Evolutionary conservation across 2,888 invertebrate species (phyloP).

Genomic region (Autographa pulchrina): DNA sequence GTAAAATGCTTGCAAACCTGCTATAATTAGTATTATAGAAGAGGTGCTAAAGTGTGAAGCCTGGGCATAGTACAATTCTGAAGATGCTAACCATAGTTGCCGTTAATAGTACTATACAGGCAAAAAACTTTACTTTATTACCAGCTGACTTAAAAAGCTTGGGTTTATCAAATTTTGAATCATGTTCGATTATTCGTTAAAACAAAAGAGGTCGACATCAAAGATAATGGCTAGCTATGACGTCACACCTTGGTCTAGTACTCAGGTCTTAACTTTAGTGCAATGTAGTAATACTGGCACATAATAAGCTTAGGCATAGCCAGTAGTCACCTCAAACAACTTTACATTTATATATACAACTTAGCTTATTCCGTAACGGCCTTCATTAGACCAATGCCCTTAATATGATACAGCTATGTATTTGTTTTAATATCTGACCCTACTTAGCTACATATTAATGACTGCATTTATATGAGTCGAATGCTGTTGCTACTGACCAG

Average conservation of each 20-base stretch:
- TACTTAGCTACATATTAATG: too few species aligned
- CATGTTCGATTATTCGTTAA: background rate
- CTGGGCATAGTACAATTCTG: too few species aligned
- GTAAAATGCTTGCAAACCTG: too few species aligned
- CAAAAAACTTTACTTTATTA: background rate
- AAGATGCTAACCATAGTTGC: too few species aligned
- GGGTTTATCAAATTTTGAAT: background rate
- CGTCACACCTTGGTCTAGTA: background rate
- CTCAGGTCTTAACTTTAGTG: conserved; percentile 2
- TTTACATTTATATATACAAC: background rate
- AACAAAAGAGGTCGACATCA: background rate
- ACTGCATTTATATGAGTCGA: too few species aligned
- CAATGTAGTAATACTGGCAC: background rate
- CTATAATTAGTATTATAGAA: too few species aligned
- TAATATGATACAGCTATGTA: background rate
- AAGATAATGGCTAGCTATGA: background rate
- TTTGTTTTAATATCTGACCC: background rate
- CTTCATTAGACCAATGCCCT: background rate
- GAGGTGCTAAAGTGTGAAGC: too few species aligned
- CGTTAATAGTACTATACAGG: too few species aligned
- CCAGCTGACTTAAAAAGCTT: background rate
- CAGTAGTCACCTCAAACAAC: background rate
- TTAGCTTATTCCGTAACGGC: too few species aligned
- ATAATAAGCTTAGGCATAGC: background rate
- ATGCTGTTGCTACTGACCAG: too few species aligned